These are phyloP conservation scores for Amphipyra tragopoginis DNA, from an alignment of 2,888 invertebrate species.

Conservation along the genomic window DNA sequence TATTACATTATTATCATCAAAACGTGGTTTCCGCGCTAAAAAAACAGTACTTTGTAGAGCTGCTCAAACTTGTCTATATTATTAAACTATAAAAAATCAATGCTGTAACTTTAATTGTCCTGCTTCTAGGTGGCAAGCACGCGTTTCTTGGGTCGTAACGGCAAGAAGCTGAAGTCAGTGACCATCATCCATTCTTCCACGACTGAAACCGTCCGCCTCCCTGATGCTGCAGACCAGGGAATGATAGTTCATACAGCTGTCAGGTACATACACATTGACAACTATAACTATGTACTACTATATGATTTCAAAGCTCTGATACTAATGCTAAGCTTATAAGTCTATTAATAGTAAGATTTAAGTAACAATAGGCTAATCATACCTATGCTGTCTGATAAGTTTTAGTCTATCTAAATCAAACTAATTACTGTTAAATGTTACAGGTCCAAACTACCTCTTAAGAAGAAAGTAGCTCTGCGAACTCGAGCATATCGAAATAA, in stretches of 20 bases:
- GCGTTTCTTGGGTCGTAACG: constrained; percentile 94
- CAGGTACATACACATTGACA: constrained; percentile 69
- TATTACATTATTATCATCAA: neutral
- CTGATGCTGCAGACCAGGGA: constrained; percentile 93
- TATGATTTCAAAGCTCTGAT: neutral
- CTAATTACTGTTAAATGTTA: constrained; percentile 47
- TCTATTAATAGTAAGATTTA: too few relatives aligned
- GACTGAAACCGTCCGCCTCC: constrained; percentile 96
- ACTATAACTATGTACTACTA: neutral
- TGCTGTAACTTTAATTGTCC: too few relatives aligned
- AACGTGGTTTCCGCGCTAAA: neutral
- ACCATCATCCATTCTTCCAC: constrained; percentile 97
- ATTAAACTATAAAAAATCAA: neutral
- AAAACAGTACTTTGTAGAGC: constrained; percentile 2
- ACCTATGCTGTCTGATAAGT: neutral
- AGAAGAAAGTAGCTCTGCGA: constrained; percentile 94
- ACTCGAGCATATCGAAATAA: constrained; percentile 90
- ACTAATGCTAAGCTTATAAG: neutral
- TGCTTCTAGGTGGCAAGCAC: constrained; percentile 93
- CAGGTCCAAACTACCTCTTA: constrained; percentile 95
- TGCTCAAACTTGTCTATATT: neutral
- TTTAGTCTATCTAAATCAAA: constrained; percentile 10
- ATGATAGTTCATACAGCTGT: constrained; percentile 96
- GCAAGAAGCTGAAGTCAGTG: constrained; percentile 95
- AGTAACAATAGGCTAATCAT: too few relatives aligned